phyloP scores from a whole-genome alignment of 2,888 invertebrate species.

The Stegana nigrithorax region DNA sequence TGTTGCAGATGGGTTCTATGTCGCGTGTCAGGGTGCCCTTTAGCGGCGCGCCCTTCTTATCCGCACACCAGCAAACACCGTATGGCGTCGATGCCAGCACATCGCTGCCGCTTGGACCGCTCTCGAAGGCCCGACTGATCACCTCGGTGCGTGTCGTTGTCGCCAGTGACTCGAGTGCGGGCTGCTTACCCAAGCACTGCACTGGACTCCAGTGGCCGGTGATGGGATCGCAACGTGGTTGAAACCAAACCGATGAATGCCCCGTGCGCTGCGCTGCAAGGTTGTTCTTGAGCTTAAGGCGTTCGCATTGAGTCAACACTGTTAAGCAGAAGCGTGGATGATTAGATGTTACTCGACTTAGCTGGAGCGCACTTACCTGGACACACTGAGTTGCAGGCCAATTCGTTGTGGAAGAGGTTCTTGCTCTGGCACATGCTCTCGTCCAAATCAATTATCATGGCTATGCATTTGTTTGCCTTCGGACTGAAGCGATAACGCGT shows the following conservation, averaged over 20 bases:
- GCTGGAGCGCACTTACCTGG: conserved; percentile 71
- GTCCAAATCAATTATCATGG: conserved; percentile 71
- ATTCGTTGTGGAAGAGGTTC: conserved; percentile 85
- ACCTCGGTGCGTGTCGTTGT: conserved; percentile 33
- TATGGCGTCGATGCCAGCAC: conserved; percentile 60
- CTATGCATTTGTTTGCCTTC: conserved; percentile 80
- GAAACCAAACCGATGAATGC: conserved; percentile 71
- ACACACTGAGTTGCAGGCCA: conserved; percentile 83
- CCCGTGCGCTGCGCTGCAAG: conserved; percentile 77
- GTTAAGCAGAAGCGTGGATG: conserved; percentile 14
- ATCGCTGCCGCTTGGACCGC: conserved; percentile 19
- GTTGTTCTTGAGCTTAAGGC: conserved; percentile 82
- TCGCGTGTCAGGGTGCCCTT: conserved; percentile 85
- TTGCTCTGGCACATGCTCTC: conserved; percentile 84
- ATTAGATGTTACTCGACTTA: conserved; percentile 25
- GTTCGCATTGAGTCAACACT: conserved; percentile 85
- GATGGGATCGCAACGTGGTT: conserved; percentile 79
- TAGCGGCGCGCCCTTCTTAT: conserved; percentile 82
- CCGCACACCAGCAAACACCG: conserved; percentile 90
- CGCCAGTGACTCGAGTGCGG: conserved; percentile 51
- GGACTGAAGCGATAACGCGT: conserved; percentile 82
- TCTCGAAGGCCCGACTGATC: conserved; percentile 47
- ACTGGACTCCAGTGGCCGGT: conserved; percentile 84
- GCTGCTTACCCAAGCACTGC: conserved; percentile 78
- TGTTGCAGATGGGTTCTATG: conserved; percentile 81